Percentiles rank a stretch among this genome's conserved stretches.
Evolutionary conservation across 2,888 invertebrate genomes (phyloP).

Genomic region (Mechanitis mazaeus): DNA sequence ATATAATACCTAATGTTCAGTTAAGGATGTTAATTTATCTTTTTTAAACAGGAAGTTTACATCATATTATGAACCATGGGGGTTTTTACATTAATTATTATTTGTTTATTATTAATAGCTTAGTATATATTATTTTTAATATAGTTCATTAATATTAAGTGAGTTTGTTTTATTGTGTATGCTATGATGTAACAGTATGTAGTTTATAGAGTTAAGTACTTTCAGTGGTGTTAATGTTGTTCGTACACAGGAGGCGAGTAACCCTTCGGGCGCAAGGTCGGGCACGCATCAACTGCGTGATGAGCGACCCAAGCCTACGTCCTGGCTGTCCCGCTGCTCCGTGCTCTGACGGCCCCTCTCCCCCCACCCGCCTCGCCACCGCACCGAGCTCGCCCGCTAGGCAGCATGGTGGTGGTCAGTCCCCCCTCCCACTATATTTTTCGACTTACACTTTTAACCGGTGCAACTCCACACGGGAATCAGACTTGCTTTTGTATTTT

Average conservation of each 20-base stretch:
- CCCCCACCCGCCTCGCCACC: constrained; percentile 28
- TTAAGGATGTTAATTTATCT: constrained; percentile 3
- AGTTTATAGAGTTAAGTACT: no score
- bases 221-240: neutral
- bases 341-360: constrained; percentile 84
- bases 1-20: neutral
- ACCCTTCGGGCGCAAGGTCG: constrained; percentile 84
- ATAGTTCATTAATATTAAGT: no score
- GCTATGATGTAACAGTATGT: no score
- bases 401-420: constrained; percentile 34
- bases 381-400: constrained; percentile 30
- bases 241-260: constrained; percentile 86
- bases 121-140: no score
- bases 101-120: neutral
- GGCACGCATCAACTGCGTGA: constrained; percentile 88
- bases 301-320: constrained; percentile 86
- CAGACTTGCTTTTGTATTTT: constrained; percentile 75
- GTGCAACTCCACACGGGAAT: constrained; percentile 56
- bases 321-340: constrained; percentile 91
- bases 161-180: no score
- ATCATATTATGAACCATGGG: neutral
- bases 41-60: neutral
- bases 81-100: neutral
- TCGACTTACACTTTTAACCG: constrained; percentile 60
- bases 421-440: constrained; percentile 69